Conservation (phyloP, 2,113 vertebrate genomes). For the Chionodraco myersi region DNA sequence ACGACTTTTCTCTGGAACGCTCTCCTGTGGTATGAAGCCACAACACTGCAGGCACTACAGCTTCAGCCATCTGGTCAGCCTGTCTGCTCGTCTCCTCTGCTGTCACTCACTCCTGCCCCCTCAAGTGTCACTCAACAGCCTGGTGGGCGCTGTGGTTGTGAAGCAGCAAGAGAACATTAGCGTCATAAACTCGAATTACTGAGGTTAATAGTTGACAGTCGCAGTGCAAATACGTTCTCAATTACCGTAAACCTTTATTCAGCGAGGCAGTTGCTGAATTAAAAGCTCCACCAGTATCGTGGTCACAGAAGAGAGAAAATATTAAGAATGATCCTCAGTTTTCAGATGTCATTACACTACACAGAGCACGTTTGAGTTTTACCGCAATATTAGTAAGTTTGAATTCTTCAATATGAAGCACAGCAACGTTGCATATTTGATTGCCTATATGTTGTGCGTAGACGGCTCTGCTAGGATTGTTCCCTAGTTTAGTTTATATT, state of each 20-base stretch:
- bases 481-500: no score
- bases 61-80: constrained; percentile 81
- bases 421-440: not conserved
- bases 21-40: constrained; percentile 65
- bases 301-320: constrained; percentile 11
- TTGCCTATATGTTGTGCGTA: not conserved
- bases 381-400: not conserved
- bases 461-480: no score
- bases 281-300: constrained; percentile 7
- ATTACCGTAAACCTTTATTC: constrained; percentile 50
- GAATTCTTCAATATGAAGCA: not conserved
- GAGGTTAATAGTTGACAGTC: constrained; percentile 70
- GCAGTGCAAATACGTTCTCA: constrained; percentile 63
- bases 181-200: constrained; percentile 70
- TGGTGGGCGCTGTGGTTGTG: constrained; percentile 56
- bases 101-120: constrained; percentile 78
- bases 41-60: constrained; percentile 70
- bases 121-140: constrained; percentile 79
- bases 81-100: constrained; percentile 72
- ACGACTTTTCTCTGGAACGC: constrained; percentile 41
- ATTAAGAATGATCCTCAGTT: constrained; percentile 2
- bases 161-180: constrained; percentile 69
- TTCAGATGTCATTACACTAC: constrained; percentile 5
- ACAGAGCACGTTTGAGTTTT: not conserved
- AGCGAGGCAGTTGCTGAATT: constrained; percentile 26